Base-by-base conservation (phyloP, 2,888 invertebrate genomes). In the Pollenia angustigena region DNA sequence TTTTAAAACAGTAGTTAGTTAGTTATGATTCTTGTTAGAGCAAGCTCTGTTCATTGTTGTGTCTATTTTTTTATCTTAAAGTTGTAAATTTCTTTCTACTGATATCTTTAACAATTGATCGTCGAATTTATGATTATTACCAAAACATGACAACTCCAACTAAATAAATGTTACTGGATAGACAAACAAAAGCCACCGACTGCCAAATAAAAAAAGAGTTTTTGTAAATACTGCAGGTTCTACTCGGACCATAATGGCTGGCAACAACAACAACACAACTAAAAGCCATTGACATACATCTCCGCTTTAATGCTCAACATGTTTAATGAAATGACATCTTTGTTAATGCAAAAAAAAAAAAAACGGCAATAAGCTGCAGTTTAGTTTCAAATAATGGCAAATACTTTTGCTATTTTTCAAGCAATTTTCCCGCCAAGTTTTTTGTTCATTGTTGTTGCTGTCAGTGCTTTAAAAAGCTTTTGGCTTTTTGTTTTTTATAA, bases 111-210 rank as follows among this genome's bases (percentile, higher is more conserved):
- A 60, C 40, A 18, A 76, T 76, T 76, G 80, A 86, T 83, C 86
- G 72, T 16, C 76, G 74, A 79, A 87, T 87, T 87, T 87, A 87
- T 87, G 87, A 87, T 87, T 87, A 87, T 87, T 78, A 66, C 83
- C 80, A 76, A 76, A 72, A 72, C 83, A 83, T 86, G 86, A 83
- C 81, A 87, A 79, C 75, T 68, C 32, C 44, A 69, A 48, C 68
- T 66, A 69, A 75, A 69, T 52, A 69, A 69, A 60, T 14, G 66
- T 46, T 60, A 50, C 23, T 40, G 12, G 42, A 50, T 8, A 74
- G 11, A 40, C 12, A 23, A 66, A 66, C 64, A 74, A 81, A 81
- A 62, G 52, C 44, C 60, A 80, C 48, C 79, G 69, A 60, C 79
- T 50, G 16, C 8, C 46, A 32, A 14, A 14, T 40, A 14, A 78